These are phyloP conservation scores for Athalia circularis DNA, from an alignment of 2,888 invertebrate species.

Conservation along the genomic window DNA sequence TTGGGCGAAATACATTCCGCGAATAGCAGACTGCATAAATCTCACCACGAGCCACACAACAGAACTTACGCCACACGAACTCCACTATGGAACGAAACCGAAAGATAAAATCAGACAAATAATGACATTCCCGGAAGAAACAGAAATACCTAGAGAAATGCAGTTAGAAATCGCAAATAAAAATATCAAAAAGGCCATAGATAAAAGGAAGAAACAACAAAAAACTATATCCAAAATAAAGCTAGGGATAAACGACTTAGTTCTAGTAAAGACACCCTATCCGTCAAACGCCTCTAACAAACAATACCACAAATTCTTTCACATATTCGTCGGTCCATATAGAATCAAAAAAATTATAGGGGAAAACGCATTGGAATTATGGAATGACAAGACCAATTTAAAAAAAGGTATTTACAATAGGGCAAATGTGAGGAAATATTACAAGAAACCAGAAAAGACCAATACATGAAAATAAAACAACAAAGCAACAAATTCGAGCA, in stretches of 20 bases:
- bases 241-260: not conserved
- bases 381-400: not conserved
- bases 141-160: not conserved
- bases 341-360: not conserved
- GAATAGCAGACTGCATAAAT: conserved; percentile 48
- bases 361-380: not conserved
- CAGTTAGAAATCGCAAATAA: not conserved
- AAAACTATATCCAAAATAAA: not conserved
- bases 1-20: conserved; percentile 47
- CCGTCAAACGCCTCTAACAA: not conserved
- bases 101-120: conserved; percentile 39
- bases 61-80: conserved; percentile 44
- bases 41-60: conserved; percentile 45
- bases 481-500: too few relatives aligned
- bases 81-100: conserved; percentile 48
- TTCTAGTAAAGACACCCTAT: not conserved
- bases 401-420: conserved; percentile 14
- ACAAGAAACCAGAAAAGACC: too few relatives aligned
- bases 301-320: conserved; percentile 4
- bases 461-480: too few relatives aligned
- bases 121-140: conserved; percentile 38
- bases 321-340: conserved; percentile 6
- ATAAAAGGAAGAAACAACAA: not conserved
- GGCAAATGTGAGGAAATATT: not conserved
- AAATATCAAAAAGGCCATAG: not conserved